Conservation (phyloP, 2,797 vertebrate species). For the Pangasius larnaudii region DNA sequence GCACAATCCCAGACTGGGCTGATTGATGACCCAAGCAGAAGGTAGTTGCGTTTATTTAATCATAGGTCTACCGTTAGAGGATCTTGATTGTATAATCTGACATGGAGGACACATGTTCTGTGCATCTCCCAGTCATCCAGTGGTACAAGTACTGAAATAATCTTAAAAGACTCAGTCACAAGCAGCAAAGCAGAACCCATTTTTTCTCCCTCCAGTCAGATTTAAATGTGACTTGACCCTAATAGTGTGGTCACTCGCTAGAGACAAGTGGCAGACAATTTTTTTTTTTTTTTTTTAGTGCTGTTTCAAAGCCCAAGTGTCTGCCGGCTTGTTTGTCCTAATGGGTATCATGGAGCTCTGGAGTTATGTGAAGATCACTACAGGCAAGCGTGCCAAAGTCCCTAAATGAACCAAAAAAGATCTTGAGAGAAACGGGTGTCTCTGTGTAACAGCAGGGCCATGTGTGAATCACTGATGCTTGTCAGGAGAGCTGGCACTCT, state of each 20-base stretch:
- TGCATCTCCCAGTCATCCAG: no score
- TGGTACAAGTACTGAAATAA: neutral
- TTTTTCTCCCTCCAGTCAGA: neutral
- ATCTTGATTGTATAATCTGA: neutral
- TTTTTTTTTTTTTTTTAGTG: neutral
- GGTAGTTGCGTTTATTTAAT: neutral
- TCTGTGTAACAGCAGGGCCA: slow-evolving; percentile 52
- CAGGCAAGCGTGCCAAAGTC: slow-evolving; percentile 45
- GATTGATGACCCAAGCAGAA: neutral
- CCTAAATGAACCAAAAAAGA: slow-evolving; percentile 57
- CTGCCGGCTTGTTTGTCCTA: slow-evolving; percentile 51
- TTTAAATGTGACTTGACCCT: slow-evolving; percentile 21
- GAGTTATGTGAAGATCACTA: slow-evolving; percentile 53
- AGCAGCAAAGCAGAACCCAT: neutral
- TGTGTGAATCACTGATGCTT: slow-evolving; percentile 60
- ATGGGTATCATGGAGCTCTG: slow-evolving; percentile 55
- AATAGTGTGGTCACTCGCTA: slow-evolving; percentile 50
- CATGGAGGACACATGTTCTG: neutral
- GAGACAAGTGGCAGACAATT: slow-evolving; percentile 15
- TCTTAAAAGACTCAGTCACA: neutral
- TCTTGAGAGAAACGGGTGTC: slow-evolving; percentile 54
- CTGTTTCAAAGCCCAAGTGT: slow-evolving; percentile 32
- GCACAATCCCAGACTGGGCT: neutral
- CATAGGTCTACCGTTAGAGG: neutral
- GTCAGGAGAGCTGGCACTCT: slow-evolving; percentile 61